A percentile compares a stretch with the other conserved stretches of the same genome.
phyloP scores from a whole-genome alignment of 2,888 invertebrate species.

The Orthosia gothica region DNA sequence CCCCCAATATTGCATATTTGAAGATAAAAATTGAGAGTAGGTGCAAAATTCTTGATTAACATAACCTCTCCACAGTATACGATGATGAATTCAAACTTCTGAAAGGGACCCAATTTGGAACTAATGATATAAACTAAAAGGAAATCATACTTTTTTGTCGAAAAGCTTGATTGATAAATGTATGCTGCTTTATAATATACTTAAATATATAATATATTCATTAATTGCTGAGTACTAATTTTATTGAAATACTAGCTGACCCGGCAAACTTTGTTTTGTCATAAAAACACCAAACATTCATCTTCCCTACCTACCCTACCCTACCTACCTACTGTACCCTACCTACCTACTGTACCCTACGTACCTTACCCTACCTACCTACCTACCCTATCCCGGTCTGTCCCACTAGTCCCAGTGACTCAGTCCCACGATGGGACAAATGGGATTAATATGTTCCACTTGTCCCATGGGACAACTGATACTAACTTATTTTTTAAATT shows the following conservation, averaged over 20 bases:
- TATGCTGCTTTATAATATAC: constrained; percentile 51
- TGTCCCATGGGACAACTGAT: no score
- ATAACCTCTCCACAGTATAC: constrained; percentile 45
- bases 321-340: no score
- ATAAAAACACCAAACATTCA: no score
- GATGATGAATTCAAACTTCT: constrained; percentile 66
- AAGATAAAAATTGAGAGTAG: not conserved
- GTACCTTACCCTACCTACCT: no score
- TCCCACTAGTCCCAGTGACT: no score
- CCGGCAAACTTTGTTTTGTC: no score
- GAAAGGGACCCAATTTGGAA: constrained; percentile 71
- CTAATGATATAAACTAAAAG: constrained; percentile 23
- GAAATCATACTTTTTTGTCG: constrained; percentile 71
- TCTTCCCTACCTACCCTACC: no score
- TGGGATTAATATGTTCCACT: no score
- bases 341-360: no score
- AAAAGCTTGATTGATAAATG: constrained; percentile 39
- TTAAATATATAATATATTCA: constrained; percentile 20
- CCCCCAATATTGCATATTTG: not conserved
- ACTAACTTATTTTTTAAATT: no score
- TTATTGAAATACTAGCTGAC: constrained; percentile 9
- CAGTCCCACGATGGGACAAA: no score
- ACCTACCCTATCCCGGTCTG: no score
- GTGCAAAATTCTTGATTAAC: constrained; percentile 2
- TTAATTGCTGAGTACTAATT: constrained; percentile 53